phyloP scores from a whole-genome alignment of 2,797 vertebrate species.

The Fratercula arctica region DNA sequence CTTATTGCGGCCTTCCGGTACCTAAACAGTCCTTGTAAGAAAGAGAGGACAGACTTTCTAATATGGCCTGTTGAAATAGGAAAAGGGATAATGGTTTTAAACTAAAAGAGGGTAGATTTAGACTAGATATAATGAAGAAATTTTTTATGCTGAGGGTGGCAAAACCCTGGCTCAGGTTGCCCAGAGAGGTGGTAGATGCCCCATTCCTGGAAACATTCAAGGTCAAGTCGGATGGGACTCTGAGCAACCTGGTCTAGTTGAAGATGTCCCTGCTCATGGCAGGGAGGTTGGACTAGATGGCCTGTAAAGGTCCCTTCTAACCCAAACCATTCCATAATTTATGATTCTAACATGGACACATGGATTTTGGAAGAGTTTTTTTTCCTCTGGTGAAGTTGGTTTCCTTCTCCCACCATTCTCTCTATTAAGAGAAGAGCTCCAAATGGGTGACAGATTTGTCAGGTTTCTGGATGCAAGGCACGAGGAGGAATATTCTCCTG shows the following conservation, averaged over 20 bases:
- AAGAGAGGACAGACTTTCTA: not conserved
- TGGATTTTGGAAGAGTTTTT: not conserved
- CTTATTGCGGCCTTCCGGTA: fast-evolving
- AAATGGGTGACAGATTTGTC: not conserved
- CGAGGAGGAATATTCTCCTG: not conserved
- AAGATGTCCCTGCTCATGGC: not conserved
- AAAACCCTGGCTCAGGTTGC: not conserved
- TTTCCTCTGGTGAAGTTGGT: not conserved
- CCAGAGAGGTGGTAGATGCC: not conserved
- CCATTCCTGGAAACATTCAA: not conserved
- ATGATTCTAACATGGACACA: not conserved
- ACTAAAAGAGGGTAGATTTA: not conserved
- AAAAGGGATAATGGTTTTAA: not conserved
- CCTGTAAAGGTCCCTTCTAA: not conserved
- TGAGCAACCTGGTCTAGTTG: not conserved
- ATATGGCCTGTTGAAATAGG: fast-evolving
- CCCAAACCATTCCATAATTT: not conserved
- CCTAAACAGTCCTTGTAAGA: not conserved
- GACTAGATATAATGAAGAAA: not conserved
- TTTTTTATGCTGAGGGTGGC: not conserved
- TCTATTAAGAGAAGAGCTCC: not conserved
- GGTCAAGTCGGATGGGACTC: not conserved
- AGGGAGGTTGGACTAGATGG: not conserved
- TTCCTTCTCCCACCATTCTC: not conserved
- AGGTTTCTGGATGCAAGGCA: not conserved